Conservation (phyloP, 2,113 vertebrate genomes). For the Pseudorasbora parva region DNA sequence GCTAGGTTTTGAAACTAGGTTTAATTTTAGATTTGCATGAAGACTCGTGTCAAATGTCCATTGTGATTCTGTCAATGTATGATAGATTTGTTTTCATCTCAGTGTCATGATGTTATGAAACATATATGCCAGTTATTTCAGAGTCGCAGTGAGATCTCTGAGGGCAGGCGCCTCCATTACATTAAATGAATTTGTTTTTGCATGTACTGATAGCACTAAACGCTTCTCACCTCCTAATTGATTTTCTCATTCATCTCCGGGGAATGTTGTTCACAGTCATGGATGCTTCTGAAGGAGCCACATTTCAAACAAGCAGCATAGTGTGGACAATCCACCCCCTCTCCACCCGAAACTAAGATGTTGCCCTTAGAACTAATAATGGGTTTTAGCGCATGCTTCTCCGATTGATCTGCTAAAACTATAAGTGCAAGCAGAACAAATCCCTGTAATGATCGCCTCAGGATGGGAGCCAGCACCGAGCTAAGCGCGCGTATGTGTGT, state of each 20-base stretch:
- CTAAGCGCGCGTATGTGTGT: not conserved
- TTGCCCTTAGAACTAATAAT: slow-evolving; percentile 51
- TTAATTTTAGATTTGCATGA: slow-evolving; percentile 3
- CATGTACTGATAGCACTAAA: slow-evolving; percentile 65
- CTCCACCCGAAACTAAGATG: slow-evolving; percentile 43
- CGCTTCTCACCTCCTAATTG: slow-evolving; percentile 65
- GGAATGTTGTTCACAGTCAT: slow-evolving; percentile 54
- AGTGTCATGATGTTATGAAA: not conserved
- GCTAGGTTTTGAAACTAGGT: not conserved
- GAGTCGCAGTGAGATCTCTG: slow-evolving; percentile 22
- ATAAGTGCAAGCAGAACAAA: slow-evolving; percentile 60
- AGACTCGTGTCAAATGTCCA: not conserved
- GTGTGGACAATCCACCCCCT: slow-evolving; percentile 33
- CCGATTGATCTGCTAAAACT: slow-evolving; percentile 54
- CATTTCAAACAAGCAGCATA: slow-evolving; percentile 35
- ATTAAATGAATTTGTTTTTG: slow-evolving; percentile 62
- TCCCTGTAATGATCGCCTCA: slow-evolving; percentile 55
- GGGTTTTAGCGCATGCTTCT: slow-evolving; percentile 33
- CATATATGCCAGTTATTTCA: not conserved
- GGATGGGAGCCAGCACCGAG: slow-evolving; percentile 40
- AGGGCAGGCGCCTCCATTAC: slow-evolving; percentile 60
- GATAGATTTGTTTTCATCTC: slow-evolving; percentile 2
- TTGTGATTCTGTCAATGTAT: slow-evolving; percentile 4
- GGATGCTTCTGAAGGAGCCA: slow-evolving; percentile 40
- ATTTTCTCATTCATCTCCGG: slow-evolving; percentile 59